phyloP scores from a whole-genome alignment of 2,113 vertebrate genomes.

The Prochilodus magdalenae region DNA sequence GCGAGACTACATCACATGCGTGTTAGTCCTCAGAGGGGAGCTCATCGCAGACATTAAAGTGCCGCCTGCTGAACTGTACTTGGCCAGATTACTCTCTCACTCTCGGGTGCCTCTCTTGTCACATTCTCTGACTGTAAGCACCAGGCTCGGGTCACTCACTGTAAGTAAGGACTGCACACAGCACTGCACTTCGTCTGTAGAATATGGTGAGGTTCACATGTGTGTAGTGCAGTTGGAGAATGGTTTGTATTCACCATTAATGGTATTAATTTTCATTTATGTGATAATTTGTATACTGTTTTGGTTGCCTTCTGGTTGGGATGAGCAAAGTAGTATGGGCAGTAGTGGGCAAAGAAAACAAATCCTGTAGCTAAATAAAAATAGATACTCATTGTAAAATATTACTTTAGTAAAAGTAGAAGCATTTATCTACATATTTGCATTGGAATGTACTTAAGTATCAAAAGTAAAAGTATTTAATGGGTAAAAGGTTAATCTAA shows the following conservation, averaged over 20 bases:
- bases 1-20: conserved; percentile 4
- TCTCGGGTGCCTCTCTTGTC: conserved; percentile 4
- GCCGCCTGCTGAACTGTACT: neutral
- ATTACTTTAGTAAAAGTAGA: no score
- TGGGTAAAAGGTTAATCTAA: no score
- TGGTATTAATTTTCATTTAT: neutral
- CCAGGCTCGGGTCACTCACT: neutral
- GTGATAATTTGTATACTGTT: neutral
- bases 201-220: neutral
- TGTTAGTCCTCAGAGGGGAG: neutral
- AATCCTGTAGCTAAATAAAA: no score
- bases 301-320: no score
- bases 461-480: no score
- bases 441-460: no score
- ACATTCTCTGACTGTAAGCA: neutral
- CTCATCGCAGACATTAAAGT: conserved; percentile 3
- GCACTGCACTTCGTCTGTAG: neutral
- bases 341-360: no score
- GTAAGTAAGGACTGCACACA: conserved; percentile 2
- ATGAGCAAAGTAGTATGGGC: no score
- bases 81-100: neutral
- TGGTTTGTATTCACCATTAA: neutral
- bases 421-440: no score
- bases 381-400: no score
- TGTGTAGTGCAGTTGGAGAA: neutral